Conservation (phyloP, 2,113 vertebrate species). For the Paramisgurnus dabryanus region DNA sequence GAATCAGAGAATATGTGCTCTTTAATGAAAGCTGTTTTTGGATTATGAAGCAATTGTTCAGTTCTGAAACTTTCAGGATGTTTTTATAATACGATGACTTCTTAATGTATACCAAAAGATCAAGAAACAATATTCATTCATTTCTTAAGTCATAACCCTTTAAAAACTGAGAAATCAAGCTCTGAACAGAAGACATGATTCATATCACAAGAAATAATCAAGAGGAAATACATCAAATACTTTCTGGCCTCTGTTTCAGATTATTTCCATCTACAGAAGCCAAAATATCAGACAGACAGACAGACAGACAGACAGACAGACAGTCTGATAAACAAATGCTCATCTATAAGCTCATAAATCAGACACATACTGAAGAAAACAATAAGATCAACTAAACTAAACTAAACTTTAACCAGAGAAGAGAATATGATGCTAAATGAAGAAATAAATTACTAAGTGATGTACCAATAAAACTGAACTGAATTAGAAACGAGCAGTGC, state of each 20-base stretch:
- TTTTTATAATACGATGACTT: no score
- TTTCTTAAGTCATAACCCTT: no score
- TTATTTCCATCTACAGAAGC: slow-evolving; percentile 38
- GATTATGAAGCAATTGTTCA: no score
- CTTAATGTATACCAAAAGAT: background rate
- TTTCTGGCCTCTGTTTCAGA: slow-evolving; percentile 41
- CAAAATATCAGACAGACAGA: slow-evolving; percentile 34
- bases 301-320: background rate
- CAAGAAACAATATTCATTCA: background rate
- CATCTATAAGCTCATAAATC: background rate
- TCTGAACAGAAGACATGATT: slow-evolving; percentile 37
- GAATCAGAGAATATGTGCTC: no score
- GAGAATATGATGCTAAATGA: no score
- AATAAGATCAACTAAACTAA: no score
- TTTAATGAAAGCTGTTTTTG: no score
- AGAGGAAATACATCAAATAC: slow-evolving; percentile 46
- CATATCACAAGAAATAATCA: slow-evolving; percentile 46
- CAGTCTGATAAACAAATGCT: background rate
- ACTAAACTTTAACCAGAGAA: no score
- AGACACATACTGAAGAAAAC: background rate
- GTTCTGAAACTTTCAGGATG: no score
- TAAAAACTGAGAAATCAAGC: slow-evolving; percentile 2
- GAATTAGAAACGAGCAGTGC: no score
- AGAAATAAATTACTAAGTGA: no score
- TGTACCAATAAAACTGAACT: no score